phyloP scores from a whole-genome alignment of 2,113 vertebrate genomes.

The Elachura formosa region DNA sequence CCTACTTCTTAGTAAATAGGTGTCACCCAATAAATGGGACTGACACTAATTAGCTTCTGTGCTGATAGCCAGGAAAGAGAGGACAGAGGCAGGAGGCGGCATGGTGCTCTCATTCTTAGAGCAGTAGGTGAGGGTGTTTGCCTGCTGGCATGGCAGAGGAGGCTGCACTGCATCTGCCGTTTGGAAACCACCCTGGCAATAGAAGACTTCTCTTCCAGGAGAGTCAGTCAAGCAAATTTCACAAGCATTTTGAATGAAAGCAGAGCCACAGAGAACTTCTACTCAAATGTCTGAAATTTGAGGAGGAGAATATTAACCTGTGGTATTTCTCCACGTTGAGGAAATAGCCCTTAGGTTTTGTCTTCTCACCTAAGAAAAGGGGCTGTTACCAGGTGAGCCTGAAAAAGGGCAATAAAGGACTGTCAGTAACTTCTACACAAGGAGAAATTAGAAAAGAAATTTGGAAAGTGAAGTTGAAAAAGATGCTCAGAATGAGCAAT shows the following conservation, averaged over 20 bases:
- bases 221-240: neutral
- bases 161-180: neutral
- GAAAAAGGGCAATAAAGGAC: neutral
- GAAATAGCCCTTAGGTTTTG: neutral
- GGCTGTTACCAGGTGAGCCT: neutral
- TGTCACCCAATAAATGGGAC: slow-evolving; percentile 23
- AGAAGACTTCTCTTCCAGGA: neutral
- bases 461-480: neutral
- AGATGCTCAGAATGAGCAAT: neutral
- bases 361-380: neutral
- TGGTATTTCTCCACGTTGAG: neutral
- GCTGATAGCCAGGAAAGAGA: neutral
- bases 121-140: neutral
- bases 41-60: slow-evolving; percentile 53
- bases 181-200: neutral
- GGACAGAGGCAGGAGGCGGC: neutral
- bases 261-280: neutral
- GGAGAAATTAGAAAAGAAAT: neutral
- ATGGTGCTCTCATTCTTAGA: neutral
- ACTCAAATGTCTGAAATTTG: neutral
- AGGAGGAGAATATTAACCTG: neutral
- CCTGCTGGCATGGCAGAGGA: neutral
- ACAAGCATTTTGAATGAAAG: neutral
- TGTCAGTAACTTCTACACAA: neutral
- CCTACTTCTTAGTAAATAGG: neutral